These are phyloP conservation scores for Oreochromis niloticus DNA, from an alignment of 2,113 vertebrate genomes.

Conservation along the genomic window DNA sequence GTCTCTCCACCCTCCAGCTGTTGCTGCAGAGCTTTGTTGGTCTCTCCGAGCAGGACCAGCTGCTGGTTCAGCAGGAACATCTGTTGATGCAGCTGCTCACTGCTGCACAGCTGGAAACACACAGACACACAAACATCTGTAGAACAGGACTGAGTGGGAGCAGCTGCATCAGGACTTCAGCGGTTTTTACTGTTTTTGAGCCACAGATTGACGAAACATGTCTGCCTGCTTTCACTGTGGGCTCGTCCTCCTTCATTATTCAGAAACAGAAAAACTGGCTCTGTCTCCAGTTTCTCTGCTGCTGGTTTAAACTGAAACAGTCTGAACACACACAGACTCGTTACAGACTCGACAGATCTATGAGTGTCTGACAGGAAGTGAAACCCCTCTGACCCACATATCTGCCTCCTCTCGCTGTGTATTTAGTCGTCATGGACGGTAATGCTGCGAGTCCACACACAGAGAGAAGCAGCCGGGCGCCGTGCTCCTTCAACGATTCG, in stretches of 20 bases:
- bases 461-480: background rate
- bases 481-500: background rate
- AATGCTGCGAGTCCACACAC: background rate
- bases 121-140: background rate
- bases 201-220: fast-evolving
- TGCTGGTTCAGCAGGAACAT: slow-evolving; percentile 92
- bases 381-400: background rate
- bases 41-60: slow-evolving; percentile 86
- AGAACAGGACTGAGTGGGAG: background rate
- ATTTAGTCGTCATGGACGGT: background rate
- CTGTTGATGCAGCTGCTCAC: slow-evolving; percentile 88
- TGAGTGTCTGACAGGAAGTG: background rate
- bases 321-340: background rate
- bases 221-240: background rate
- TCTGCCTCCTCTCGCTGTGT: background rate
- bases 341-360: background rate
- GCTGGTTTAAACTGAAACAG: background rate
- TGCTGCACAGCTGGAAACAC: slow-evolving; percentile 80
- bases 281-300: background rate
- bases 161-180: background rate
- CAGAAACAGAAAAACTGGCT: background rate
- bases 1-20: slow-evolving; percentile 70
- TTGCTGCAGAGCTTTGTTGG: slow-evolving; percentile 77
- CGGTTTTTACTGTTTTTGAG: background rate
- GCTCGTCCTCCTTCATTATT: background rate